Percentiles rank a stretch among this genome's conserved stretches.
Conservation (phyloP, 2,113 vertebrate genomes). For the Hiodon alosoides region DNA sequence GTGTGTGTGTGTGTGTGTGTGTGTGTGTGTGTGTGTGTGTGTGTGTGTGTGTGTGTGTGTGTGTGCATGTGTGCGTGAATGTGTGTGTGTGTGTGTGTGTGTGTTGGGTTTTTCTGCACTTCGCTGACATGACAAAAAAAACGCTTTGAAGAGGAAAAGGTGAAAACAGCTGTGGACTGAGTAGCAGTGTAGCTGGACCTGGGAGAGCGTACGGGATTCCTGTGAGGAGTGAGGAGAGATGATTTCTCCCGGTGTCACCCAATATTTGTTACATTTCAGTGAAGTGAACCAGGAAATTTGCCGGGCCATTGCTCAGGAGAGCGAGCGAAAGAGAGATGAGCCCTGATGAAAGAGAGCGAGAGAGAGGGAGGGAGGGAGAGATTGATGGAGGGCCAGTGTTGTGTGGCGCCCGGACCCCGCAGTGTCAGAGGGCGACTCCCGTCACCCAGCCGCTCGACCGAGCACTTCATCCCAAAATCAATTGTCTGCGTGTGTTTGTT, state of each 20-base stretch:
- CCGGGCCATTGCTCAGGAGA: conserved; percentile 38
- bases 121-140: conserved; percentile 16
- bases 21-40: neutral
- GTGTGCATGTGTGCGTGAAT: neutral
- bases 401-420: neutral
- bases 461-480: neutral
- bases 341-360: conserved; percentile 46
- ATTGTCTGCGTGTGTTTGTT: neutral
- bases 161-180: conserved; percentile 11
- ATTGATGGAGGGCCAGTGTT: conserved; percentile 42
- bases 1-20: neutral
- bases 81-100: neutral
- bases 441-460: neutral
- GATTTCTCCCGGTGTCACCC: conserved; percentile 34
- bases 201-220: conserved; percentile 7
- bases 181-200: conserved; percentile 4
- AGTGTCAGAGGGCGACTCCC: neutral
- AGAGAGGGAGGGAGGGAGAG: conserved; percentile 39
- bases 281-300: conserved; percentile 48
- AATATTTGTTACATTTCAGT: conserved; percentile 47
- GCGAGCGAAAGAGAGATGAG: conserved; percentile 48
- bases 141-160: conserved; percentile 7
- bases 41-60: neutral
- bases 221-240: conserved; percentile 31
- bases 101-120: neutral